Evolutionary conservation across 2,113 vertebrate species (phyloP).

Genomic region (Corythornis madagascariensis): DNA sequence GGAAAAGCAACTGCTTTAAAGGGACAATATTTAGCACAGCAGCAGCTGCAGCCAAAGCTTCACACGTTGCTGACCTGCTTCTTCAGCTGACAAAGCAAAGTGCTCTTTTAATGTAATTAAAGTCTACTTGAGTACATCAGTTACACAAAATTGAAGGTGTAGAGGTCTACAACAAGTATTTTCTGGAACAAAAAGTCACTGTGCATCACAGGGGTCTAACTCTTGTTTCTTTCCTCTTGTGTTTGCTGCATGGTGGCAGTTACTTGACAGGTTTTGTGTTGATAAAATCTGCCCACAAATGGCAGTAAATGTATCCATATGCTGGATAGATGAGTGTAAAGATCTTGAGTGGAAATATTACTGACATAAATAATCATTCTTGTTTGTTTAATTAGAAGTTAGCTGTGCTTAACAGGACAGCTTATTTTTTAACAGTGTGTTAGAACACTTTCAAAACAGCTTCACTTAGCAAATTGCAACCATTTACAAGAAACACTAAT

Average conservation of each 20-base stretch:
- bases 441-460: background rate
- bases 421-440: background rate
- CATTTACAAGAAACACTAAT: background rate
- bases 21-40: too few relatives aligned
- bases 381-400: background rate
- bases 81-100: too few relatives aligned
- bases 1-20: too few relatives aligned
- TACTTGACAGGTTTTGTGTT: background rate
- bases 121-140: too few relatives aligned
- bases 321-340: background rate
- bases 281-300: background rate
- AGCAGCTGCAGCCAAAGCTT: too few relatives aligned
- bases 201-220: too few relatives aligned
- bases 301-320: background rate
- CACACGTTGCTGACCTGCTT: too few relatives aligned
- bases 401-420: background rate
- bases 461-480: background rate
- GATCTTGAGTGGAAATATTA: background rate
- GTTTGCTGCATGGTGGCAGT: background rate
- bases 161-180: too few relatives aligned
- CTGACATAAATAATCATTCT: background rate
- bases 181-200: too few relatives aligned
- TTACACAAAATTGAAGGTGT: too few relatives aligned
- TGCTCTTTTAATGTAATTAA: too few relatives aligned
- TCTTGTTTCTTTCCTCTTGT: background rate